phyloP scores from a whole-genome alignment of 2,113 vertebrate genomes.

The Neolamprologus hecqui region DNA sequence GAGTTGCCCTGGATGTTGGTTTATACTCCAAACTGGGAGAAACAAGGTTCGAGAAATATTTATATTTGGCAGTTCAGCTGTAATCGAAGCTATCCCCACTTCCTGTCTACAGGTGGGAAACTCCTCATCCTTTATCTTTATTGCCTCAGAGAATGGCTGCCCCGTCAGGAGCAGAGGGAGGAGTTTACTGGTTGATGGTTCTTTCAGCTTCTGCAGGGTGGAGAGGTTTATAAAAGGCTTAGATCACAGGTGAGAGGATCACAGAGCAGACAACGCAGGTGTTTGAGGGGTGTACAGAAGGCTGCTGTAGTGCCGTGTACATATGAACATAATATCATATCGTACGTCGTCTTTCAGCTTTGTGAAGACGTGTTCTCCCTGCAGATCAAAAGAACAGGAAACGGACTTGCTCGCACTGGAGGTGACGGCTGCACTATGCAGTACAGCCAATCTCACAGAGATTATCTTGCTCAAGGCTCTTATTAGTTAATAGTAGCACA shows the following conservation, averaged over 20 bases:
- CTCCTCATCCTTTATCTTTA: slow-evolving; percentile 71
- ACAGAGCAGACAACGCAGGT: slow-evolving; percentile 66
- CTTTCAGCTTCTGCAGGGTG: slow-evolving; percentile 41
- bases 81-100: slow-evolving; percentile 28
- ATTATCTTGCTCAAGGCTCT: slow-evolving; percentile 38
- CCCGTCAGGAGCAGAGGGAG: slow-evolving; percentile 42
- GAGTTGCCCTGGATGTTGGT: not conserved
- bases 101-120: slow-evolving; percentile 61
- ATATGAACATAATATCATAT: slow-evolving; percentile 35
- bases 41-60: not conserved
- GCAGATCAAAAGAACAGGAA: slow-evolving; percentile 55
- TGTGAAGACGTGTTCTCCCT: slow-evolving; percentile 33
- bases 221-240: slow-evolving; percentile 61
- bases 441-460: slow-evolving; percentile 47
- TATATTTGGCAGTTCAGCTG: not conserved
- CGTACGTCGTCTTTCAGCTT: slow-evolving; percentile 22
- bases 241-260: slow-evolving; percentile 71
- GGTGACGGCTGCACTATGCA: not conserved
- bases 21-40: not conserved
- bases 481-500: slow-evolving; percentile 52
- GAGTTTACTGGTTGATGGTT: slow-evolving; percentile 43
- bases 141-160: slow-evolving; percentile 50
- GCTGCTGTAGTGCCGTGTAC: slow-evolving; percentile 27
- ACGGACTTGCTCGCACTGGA: not conserved
- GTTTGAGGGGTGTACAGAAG: slow-evolving; percentile 48